phyloP scores from a whole-genome alignment of 2,113 vertebrate species.

The Mormyrus iriodes region DNA sequence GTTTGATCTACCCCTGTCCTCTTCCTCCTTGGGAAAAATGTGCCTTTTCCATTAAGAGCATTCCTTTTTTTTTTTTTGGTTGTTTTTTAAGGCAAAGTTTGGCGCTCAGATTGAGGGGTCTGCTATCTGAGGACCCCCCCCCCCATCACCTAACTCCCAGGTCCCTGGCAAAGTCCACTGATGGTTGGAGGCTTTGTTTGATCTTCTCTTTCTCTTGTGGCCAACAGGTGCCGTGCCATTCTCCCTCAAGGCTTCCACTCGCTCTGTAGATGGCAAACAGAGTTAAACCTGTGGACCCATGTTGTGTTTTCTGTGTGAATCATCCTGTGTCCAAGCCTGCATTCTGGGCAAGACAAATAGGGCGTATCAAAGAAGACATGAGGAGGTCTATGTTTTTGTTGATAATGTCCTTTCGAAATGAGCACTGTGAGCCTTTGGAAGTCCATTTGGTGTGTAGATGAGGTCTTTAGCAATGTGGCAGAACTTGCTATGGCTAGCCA shows the following conservation, averaged over 20 bases:
- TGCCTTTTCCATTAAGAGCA: slow-evolving; percentile 66
- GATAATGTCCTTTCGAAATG: background rate
- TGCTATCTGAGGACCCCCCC: background rate
- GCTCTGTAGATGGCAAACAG: background rate
- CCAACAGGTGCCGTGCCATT: background rate
- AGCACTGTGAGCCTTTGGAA: background rate
- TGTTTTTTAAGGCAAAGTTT: slow-evolving; percentile 27
- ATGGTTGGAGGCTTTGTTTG: background rate
- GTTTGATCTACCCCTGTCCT: slow-evolving; percentile 23
- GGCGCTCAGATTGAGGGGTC: slow-evolving; percentile 60
- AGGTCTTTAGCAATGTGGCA: background rate
- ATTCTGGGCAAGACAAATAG: background rate
- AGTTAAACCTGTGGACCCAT: background rate
- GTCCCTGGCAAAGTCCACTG: background rate
- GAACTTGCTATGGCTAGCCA: background rate
- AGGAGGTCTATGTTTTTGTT: background rate
- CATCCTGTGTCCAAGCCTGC: background rate
- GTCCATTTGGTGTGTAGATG: background rate
- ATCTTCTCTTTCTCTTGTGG: background rate
- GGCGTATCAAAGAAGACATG: background rate
- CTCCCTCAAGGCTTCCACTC: background rate
- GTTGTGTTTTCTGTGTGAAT: background rate
- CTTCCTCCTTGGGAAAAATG: slow-evolving; percentile 47
- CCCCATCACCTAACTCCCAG: slow-evolving; percentile 38
- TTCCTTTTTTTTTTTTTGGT: slow-evolving; percentile 59